Percentiles rank a stretch among this genome's conserved stretches.
These are phyloP conservation scores for Drosophila fungiperda DNA, from an alignment of 2,888 invertebrate genomes.

Conservation along the genomic window DNA sequence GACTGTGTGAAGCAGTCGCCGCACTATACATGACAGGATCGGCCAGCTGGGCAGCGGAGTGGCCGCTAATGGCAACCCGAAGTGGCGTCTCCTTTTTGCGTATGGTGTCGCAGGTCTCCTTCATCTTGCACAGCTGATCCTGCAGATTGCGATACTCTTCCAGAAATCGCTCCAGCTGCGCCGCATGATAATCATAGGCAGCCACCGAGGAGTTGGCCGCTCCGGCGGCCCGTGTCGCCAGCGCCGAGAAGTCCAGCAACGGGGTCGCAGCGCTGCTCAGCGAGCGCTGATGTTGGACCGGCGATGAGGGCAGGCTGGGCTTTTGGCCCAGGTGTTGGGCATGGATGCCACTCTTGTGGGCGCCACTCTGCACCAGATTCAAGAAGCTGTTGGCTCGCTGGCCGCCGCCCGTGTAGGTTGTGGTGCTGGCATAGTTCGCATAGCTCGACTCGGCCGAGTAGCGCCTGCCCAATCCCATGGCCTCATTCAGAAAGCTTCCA, in stretches of 20 bases:
- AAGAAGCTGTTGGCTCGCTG: slow-evolving; percentile 89
- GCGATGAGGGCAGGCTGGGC: slow-evolving; percentile 89
- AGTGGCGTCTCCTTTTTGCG: slow-evolving; percentile 85
- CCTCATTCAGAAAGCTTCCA: slow-evolving; percentile 87
- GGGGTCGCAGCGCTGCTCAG: slow-evolving; percentile 85
- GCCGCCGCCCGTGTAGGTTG: slow-evolving; percentile 81
- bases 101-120: slow-evolving; percentile 90
- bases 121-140: slow-evolving; percentile 92
- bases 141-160: slow-evolving; percentile 92
- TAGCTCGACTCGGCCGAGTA: slow-evolving; percentile 86
- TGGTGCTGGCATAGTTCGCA: slow-evolving; percentile 81
- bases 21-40: slow-evolving; percentile 85
- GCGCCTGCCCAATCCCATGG: slow-evolving; percentile 85
- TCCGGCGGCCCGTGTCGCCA: slow-evolving; percentile 77
- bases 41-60: slow-evolving; percentile 83
- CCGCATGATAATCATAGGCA: slow-evolving; percentile 91
- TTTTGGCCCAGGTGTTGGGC: slow-evolving; percentile 82
- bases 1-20: slow-evolving; percentile 74
- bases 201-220: slow-evolving; percentile 86
- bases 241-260: slow-evolving; percentile 80
- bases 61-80: slow-evolving; percentile 77
- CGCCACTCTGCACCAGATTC: slow-evolving; percentile 87
- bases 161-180: slow-evolving; percentile 91
- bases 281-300: slow-evolving; percentile 85
- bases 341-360: slow-evolving; percentile 65